Evolutionary conservation across 30 jellyfish, hydroid and myxozoan species (phyloP), one percentile per base, ranked within the genome.

Genomic region (Aurelia coerulea): DNA sequence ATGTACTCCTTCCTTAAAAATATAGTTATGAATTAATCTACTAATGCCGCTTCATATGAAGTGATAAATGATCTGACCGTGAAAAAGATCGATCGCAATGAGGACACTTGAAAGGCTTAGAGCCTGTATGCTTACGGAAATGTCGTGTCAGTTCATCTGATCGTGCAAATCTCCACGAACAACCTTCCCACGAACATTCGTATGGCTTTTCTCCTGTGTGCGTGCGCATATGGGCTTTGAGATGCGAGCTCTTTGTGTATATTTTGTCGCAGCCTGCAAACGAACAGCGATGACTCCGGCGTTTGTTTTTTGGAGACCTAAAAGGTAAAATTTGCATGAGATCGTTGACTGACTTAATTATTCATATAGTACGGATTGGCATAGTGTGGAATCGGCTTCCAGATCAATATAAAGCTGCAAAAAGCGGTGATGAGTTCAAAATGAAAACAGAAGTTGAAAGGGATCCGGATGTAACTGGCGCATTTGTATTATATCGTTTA

Each of bases 131-230:
- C 88, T 96, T 96, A 59, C 99, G 97, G 71, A 63, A 96, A 86
- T 96, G 99, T 37, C 99, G 96, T 14, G 99, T 96, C 11, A 96
- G 98, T 79, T 96, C 99, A 80, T 96, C 99, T 2, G 99, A 96
- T 29, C 99, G 92, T 10, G 99, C 99, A 75, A 96, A 96, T 37
- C 96, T 85, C 99, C 99, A 96, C 78, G 94, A 51, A 77, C 99
- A 96, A 31, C 98, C 97, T 68, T 88, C 99, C 99, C 99, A 96
- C 14, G 97, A 79, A 76, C 99, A 96, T 65, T 91, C 92, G 92
- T 91, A 96, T 33, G 99, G 99, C 70, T 96, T 96, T 68, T 96
- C 99, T 2, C 99, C 99, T 17, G 99, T 96, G 78, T 96, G 99
- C 56, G 99, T 96, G 52, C 99, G 97, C 97, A 91, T 85, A 77